Base-by-base conservation (phyloP, 2,113 vertebrate genomes). In the Mustelus asterias region DNA sequence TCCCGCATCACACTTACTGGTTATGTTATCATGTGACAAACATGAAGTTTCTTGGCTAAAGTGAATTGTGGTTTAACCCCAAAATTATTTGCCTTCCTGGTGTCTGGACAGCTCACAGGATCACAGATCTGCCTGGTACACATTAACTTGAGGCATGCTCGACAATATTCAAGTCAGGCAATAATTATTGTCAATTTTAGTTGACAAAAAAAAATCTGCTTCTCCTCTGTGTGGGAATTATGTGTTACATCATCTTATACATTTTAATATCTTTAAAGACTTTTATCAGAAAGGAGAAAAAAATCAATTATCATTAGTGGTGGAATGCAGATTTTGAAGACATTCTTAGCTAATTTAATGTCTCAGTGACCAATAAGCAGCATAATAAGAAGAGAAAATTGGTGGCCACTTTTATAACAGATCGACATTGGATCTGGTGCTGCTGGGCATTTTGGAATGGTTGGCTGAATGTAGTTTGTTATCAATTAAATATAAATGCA, bases 201-300 rank as follows among this genome's bases (percentile, higher is more conserved):
- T 67, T 63, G 18, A 69, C n/a, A 16, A 41, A 94, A 70, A 94
- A 8, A 70, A 69, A 69, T 14, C 3, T 24, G 29, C 90, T 37
- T 2, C 33, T 93, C 90, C 33, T 37, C 90, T 93, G 60, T 67
- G 16, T 93, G 58, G n/a, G 90, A 93, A 93, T 93, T 93, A 37
- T 37, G 65, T 37, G 37, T 93, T 65, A 33, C 29, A 37, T 65
- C 33, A 93, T 65, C 29, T 29, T 37, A 65, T 63, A 22, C 3
- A n/a, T 22, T 65, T 92, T 90, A 60, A 90, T 48, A 58, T 90
- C 63, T 63, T 2, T 63, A n/a, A 92, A 92, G 26, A 60, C 58
- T 92, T 92, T 65, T 93, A 93, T 33, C 48, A 24, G 22, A 93
- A 65, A 22, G 44, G 90, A 54, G 85, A 26, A 67, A 94, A 54